Percentiles rank a stretch among this genome's conserved stretches.
These are phyloP conservation scores for Cyclophora albipunctata DNA, from an alignment of 2,888 invertebrate genomes.

Conservation along the genomic window DNA sequence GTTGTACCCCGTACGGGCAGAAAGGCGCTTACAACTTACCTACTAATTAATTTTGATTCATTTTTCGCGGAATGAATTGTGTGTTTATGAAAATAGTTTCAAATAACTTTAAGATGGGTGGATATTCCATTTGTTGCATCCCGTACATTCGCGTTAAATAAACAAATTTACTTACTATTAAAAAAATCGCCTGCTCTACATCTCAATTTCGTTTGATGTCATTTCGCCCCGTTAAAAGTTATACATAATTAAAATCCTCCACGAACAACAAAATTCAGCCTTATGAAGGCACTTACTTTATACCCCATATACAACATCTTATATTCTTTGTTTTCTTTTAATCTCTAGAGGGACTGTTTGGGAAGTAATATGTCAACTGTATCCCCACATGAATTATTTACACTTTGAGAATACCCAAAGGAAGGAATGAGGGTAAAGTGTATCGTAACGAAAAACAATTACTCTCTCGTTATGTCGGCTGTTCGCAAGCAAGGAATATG, in stretches of 20 bases:
- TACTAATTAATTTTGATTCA: background rate
- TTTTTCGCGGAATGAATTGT: too few species aligned
- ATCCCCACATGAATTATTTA: slow-evolving; percentile 57
- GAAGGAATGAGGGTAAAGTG: slow-evolving; percentile 28
- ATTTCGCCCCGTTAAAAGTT: too few species aligned
- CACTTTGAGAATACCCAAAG: slow-evolving; percentile 36
- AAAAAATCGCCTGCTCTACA: too few species aligned
- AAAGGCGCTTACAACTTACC: slow-evolving; percentile 32
- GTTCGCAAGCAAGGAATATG: slow-evolving; percentile 1
- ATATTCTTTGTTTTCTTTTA: slow-evolving; percentile 39
- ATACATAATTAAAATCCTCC: background rate
- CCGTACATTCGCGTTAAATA: too few species aligned
- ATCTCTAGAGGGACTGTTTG: slow-evolving; percentile 38
- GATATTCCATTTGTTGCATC: too few species aligned
- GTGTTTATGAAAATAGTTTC: too few species aligned
- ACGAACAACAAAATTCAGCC: background rate
- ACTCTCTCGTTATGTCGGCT: slow-evolving; percentile 4
- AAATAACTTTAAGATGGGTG: too few species aligned
- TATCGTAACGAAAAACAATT: slow-evolving; percentile 18
- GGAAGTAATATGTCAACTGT: slow-evolving; percentile 50
- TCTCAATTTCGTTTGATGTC: too few species aligned
- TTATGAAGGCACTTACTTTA: slow-evolving; percentile 5
- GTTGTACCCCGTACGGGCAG: slow-evolving; percentile 59
- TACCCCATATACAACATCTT: slow-evolving; percentile 8
- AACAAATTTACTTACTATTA: too few species aligned